A percentile compares a stretch with the other conserved stretches of the same genome.
These are phyloP conservation scores for Pocillopora damicornis DNA, from an alignment of 64 coral and sea anemone species.

Conservation along the genomic window DNA sequence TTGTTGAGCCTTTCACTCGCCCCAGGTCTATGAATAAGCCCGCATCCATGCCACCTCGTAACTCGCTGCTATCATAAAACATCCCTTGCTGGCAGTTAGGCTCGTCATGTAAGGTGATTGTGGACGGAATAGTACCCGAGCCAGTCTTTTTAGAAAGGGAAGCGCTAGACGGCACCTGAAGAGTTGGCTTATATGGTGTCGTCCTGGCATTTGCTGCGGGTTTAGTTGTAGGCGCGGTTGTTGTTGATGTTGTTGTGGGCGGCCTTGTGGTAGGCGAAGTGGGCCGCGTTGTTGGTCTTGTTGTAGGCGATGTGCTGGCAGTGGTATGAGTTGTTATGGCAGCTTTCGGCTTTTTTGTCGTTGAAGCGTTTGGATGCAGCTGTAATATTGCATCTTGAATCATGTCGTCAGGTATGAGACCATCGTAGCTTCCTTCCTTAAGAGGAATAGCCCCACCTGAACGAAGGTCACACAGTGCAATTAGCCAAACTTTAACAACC, in stretches of 20 bases:
- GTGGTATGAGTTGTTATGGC: neutral
- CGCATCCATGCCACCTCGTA: slow-evolving; percentile 74
- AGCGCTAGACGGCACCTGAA: neutral
- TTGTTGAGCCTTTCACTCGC: slow-evolving; percentile 42
- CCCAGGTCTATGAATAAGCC: slow-evolving; percentile 84
- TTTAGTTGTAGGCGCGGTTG: slow-evolving; percentile 14
- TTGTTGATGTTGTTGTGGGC: neutral
- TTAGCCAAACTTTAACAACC: neutral
- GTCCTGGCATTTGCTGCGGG: neutral
- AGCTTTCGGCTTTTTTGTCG: neutral
- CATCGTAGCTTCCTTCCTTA: slow-evolving; percentile 75
- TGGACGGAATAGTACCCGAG: neutral
- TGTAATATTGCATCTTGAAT: slow-evolving; percentile 56
- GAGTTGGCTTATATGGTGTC: neutral
- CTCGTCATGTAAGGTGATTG: slow-evolving; percentile 31
- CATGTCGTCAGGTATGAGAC: slow-evolving; percentile 78
- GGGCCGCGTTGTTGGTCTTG: neutral
- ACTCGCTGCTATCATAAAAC: slow-evolving; percentile 78
- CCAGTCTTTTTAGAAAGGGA: neutral
- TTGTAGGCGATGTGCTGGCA: neutral
- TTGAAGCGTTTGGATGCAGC: neutral
- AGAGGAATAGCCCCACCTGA: slow-evolving; percentile 73
- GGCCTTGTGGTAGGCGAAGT: neutral
- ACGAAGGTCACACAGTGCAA: neutral
- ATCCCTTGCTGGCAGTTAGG: slow-evolving; percentile 79